Conservation (phyloP, 2,888 invertebrate genomes). For the Xestobium rufovillosum region DNA sequence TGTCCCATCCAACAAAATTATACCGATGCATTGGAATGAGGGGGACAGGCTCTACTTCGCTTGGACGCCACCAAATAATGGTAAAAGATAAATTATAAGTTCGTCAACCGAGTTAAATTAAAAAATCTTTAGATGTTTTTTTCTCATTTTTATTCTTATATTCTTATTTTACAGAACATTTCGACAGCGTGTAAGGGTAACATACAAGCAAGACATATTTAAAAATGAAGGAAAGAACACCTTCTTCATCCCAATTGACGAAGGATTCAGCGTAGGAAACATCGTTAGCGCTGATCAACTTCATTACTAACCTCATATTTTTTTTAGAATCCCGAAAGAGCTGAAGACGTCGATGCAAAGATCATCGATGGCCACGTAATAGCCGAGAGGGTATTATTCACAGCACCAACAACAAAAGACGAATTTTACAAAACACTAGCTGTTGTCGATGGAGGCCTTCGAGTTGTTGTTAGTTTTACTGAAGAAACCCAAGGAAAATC, state of each 20-base stretch:
- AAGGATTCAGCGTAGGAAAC: conserved; percentile 70
- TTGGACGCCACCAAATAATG: too few species aligned
- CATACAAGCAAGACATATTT: conserved; percentile 67
- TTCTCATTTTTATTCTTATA: too few species aligned
- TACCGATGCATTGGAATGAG: too few species aligned
- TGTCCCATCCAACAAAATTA: too few species aligned
- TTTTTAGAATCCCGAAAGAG: too few species aligned
- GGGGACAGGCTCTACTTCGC: too few species aligned
- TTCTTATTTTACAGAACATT: conserved; percentile 54
- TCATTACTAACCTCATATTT: too few species aligned
- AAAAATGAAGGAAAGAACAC: conserved; percentile 74
- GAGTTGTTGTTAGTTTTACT: conserved; percentile 74
- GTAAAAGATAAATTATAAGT: too few species aligned
- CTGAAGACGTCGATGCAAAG: conserved; percentile 61
- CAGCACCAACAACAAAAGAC: conserved; percentile 68
- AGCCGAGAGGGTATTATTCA: conserved; percentile 79
- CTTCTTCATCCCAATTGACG: conserved; percentile 86
- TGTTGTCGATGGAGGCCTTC: conserved; percentile 75
- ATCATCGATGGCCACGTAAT: conserved; percentile 88
- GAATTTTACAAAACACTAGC: conserved; percentile 73
- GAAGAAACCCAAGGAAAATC: conserved; percentile 60
- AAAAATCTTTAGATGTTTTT: too few species aligned
- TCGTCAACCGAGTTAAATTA: too few species aligned
- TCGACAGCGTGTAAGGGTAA: conserved; percentile 65
- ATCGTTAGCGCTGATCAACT: not conserved